Percentiles rank a stretch among this genome's conserved stretches.
These are phyloP conservation scores for Laterallus jamaicensis DNA, from an alignment of 2,113 vertebrate genomes.

Conservation along the genomic window DNA sequence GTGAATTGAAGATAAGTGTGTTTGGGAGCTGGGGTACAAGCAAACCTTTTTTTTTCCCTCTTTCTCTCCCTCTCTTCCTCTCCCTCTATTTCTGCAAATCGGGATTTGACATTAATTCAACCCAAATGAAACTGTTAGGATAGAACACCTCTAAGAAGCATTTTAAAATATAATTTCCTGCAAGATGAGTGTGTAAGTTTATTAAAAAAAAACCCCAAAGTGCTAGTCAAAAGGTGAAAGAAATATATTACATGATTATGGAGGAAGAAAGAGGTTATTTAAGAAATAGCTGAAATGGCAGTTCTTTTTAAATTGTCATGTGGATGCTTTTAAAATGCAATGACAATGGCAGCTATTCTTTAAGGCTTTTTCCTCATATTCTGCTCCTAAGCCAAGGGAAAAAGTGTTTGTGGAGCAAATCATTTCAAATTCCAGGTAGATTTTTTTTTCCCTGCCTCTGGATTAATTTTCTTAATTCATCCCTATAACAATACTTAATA, in stretches of 20 bases:
- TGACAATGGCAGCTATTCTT: conserved; percentile 64
- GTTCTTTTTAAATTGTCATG: conserved; percentile 72
- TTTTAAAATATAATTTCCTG: conserved; percentile 70
- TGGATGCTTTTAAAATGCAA: conserved; percentile 59
- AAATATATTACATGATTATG: conserved; percentile 73
- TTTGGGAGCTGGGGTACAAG: not conserved
- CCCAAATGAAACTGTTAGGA: conserved; percentile 57
- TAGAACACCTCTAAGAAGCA: conserved; percentile 66
- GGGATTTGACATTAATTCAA: conserved; percentile 64
- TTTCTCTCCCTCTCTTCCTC: not conserved
- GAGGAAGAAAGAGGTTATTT: conserved; percentile 72
- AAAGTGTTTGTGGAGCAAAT: conserved; percentile 61
- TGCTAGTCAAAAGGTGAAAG: conserved; percentile 73
- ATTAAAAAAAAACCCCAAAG: conserved; percentile 66
- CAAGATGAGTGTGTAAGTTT: conserved; percentile 71
- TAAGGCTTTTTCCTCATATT: conserved; percentile 51
- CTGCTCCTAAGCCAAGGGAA: not conserved
- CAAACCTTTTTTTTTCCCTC: not conserved
- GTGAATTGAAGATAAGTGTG: conserved; percentile 32
- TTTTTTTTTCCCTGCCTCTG: not conserved
- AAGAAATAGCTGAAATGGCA: conserved; percentile 75
- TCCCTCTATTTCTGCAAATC: conserved; percentile 17
- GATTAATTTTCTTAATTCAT: conserved; percentile 9
- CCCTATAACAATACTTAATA: not conserved
- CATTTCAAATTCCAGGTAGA: conserved; percentile 51